phyloP scores from a whole-genome alignment of 2,113 vertebrate species.

The Oenanthe melanoleuca region DNA sequence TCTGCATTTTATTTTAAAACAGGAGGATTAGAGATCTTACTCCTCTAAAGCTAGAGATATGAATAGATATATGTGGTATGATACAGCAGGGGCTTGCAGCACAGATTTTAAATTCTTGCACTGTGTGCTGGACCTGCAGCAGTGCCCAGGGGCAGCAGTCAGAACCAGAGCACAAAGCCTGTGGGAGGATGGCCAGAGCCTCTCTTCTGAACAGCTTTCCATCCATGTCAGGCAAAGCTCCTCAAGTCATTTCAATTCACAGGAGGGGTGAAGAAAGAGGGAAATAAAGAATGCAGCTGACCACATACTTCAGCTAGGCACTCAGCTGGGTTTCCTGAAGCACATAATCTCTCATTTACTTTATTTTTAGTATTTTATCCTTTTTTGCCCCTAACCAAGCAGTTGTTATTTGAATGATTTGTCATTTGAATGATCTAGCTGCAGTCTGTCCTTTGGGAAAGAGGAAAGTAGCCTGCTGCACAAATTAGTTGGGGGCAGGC shows the following conservation, averaged over 20 bases:
- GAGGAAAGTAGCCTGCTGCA: neutral
- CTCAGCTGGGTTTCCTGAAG: neutral
- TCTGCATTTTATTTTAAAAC: neutral
- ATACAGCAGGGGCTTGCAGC: neutral
- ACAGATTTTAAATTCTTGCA: neutral
- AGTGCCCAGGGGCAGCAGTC: neutral
- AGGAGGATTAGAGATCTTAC: neutral
- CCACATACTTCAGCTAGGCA: neutral
- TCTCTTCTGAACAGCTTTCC: neutral
- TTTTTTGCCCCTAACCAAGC: neutral
- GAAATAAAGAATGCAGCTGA: neutral
- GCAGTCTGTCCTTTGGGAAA: neutral
- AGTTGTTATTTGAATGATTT: neutral
- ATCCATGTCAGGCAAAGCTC: neutral
- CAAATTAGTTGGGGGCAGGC: neutral
- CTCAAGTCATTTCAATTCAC: neutral
- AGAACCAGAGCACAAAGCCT: neutral
- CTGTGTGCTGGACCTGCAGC: neutral
- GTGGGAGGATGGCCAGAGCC: neutral
- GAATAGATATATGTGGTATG: neutral
- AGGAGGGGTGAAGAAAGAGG: neutral
- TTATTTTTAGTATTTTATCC: slow-evolving; percentile 5
- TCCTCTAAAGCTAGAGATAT: neutral
- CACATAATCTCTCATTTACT: neutral
- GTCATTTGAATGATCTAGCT: neutral